Evolutionary conservation across 2,797 vertebrate genomes (phyloP).

Genomic region (Mycteria americana): DNA sequence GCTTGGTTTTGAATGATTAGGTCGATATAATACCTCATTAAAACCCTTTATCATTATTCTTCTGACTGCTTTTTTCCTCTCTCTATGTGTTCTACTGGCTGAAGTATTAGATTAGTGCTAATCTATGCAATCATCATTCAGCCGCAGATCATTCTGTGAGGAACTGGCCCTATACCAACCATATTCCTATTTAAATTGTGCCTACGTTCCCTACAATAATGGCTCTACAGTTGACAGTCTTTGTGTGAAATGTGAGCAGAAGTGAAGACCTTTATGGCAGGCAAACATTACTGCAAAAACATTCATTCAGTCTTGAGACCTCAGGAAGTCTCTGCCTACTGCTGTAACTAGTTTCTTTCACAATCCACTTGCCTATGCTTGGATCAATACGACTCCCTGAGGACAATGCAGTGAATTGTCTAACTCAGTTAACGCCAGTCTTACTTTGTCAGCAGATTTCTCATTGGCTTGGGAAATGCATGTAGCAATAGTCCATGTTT

Average conservation of each 20-base stretch:
- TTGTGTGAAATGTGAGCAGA: background rate
- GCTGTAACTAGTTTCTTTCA: background rate
- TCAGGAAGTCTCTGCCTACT: background rate
- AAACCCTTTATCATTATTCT: background rate
- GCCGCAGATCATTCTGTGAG: background rate
- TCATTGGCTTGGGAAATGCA: background rate
- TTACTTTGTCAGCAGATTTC: background rate
- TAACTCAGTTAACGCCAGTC: background rate
- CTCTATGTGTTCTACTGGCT: background rate
- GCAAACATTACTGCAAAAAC: background rate
- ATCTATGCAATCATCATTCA: background rate
- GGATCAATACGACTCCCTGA: background rate
- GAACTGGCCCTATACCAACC: background rate
- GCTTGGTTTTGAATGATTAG: background rate
- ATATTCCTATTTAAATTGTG: background rate
- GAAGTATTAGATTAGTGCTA: background rate
- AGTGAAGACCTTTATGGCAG: background rate
- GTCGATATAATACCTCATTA: background rate
- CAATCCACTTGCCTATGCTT: background rate
- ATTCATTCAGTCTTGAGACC: background rate
- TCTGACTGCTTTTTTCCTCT: background rate
- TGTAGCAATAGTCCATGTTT: background rate
- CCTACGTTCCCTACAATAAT: background rate
- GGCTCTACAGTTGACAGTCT: background rate
- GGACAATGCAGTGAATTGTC: background rate